Evolutionary conservation across 2,113 vertebrate species (phyloP).

Genomic region (Ictalurus furcatus): DNA sequence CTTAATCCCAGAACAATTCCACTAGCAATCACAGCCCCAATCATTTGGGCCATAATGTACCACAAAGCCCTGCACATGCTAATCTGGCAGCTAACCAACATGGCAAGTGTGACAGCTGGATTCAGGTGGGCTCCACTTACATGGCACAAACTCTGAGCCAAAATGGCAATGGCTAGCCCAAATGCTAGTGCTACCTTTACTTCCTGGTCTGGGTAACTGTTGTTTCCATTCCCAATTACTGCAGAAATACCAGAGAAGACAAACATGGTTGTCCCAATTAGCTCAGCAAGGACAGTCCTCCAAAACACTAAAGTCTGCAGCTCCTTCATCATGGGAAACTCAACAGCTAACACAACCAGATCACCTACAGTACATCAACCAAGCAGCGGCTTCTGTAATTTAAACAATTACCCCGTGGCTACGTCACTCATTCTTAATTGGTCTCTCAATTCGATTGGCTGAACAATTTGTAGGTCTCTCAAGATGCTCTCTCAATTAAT

Average conservation of each 20-base stretch:
- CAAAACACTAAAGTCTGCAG: conserved; percentile 79
- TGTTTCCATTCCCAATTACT: conserved; percentile 69
- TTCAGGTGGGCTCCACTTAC: conserved; percentile 83
- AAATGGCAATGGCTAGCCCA: conserved; percentile 76
- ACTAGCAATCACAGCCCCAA: conserved; percentile 78
- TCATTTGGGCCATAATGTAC: conserved; percentile 80
- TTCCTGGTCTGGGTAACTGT: conserved; percentile 71
- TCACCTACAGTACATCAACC: too few species aligned
- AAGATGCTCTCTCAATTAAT: neutral
- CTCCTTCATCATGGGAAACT: conserved; percentile 72
- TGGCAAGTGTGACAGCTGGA: conserved; percentile 78
- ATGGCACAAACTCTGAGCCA: conserved; percentile 80
- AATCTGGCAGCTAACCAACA: conserved; percentile 81
- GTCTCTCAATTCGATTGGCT: conserved; percentile 18
- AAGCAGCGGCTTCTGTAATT: neutral
- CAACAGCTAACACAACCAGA: too few species aligned
- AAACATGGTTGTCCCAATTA: conserved; percentile 79
- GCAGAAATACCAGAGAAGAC: conserved; percentile 80
- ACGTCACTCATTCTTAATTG: neutral
- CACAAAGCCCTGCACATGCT: conserved; percentile 77
- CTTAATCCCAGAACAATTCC: conserved; percentile 75
- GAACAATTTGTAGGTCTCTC: neutral
- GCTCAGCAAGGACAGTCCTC: conserved; percentile 79
- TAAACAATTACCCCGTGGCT: neutral
- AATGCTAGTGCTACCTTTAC: conserved; percentile 86